These are phyloP conservation scores for Ataeniobius toweri DNA, from an alignment of 2,797 vertebrate genomes.

Conservation along the genomic window DNA sequence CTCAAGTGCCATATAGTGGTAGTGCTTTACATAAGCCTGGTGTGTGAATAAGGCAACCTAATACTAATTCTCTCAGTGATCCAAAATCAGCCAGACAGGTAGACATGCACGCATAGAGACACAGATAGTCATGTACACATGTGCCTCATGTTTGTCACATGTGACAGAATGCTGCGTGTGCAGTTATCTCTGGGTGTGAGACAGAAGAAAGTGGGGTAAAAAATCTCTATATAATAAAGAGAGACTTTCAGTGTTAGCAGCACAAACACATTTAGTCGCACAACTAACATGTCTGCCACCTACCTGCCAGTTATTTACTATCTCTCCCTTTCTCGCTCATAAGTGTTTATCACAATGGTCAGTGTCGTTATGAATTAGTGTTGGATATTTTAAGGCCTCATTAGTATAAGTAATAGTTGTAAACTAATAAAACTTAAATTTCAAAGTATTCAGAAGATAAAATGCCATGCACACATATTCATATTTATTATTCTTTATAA, in stretches of 20 bases:
- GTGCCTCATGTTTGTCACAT: conserved; percentile 38
- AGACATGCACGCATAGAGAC: conserved; percentile 1
- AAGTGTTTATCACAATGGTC: background rate
- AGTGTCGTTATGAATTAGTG: background rate
- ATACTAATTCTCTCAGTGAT: conserved; percentile 57
- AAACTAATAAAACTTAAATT: background rate
- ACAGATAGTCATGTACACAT: conserved; percentile 5
- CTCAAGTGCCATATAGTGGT: conserved; percentile 16
- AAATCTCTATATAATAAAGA: conserved; percentile 43
- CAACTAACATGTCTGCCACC: conserved; percentile 47
- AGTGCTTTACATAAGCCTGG: conserved; percentile 53
- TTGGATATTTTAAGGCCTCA: background rate
- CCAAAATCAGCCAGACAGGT: conserved; percentile 39
- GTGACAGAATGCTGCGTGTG: conserved; percentile 31
- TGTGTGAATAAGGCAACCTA: conserved; percentile 50
- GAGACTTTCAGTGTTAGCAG: conserved; percentile 41
- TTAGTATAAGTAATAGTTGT: background rate
- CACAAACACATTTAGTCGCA: conserved; percentile 29
- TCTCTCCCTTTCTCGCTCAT: conserved; percentile 7
- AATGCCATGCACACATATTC: background rate
- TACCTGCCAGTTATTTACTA: conserved; percentile 35
- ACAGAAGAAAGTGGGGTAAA: conserved; percentile 23
- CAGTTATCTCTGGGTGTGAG: conserved; percentile 27
- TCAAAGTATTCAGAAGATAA: background rate
- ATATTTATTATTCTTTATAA: background rate